These are phyloP conservation scores for Garra rufa DNA, from an alignment of 2,113 vertebrate species.

Conservation along the genomic window DNA sequence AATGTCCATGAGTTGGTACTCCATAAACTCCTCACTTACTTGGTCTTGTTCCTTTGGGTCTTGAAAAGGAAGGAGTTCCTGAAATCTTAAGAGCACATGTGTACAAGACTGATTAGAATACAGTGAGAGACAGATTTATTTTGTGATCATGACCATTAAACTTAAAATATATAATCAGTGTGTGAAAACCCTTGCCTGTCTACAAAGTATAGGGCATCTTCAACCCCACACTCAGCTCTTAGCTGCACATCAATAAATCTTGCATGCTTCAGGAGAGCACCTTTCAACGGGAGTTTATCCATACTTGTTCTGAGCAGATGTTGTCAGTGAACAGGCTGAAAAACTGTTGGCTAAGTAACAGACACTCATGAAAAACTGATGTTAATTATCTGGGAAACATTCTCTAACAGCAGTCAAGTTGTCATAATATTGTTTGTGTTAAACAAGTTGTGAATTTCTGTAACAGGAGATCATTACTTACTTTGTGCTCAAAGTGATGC, in stretches of 20 bases:
- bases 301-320: too few relatives aligned
- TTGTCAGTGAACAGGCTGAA: too few relatives aligned
- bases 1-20: conserved; percentile 4
- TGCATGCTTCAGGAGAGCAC: conserved; percentile 14
- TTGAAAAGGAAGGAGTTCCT: conserved; percentile 7
- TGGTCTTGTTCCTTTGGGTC: conserved; percentile 2
- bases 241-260: conserved; percentile 15
- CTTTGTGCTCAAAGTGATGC: too few relatives aligned
- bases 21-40: conserved; percentile 5
- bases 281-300: background rate
- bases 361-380: too few relatives aligned
- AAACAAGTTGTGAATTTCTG: too few relatives aligned
- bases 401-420: too few relatives aligned
- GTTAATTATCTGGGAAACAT: too few relatives aligned
- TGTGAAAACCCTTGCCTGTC: conserved; percentile 16
- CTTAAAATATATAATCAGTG: background rate
- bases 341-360: too few relatives aligned
- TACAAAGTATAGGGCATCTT: conserved; percentile 12
- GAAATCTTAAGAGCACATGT: conserved; percentile 2
- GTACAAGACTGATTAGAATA: conserved; percentile 19
- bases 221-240: background rate
- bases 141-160: conserved; percentile 5
- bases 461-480: too few relatives aligned
- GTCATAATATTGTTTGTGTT: too few relatives aligned
- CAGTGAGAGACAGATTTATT: conserved; percentile 13